A percentile compares a stretch with the other conserved stretches of the same genome.
phyloP scores from a whole-genome alignment of 2,888 invertebrate species.

The Conomelus anceps region DNA sequence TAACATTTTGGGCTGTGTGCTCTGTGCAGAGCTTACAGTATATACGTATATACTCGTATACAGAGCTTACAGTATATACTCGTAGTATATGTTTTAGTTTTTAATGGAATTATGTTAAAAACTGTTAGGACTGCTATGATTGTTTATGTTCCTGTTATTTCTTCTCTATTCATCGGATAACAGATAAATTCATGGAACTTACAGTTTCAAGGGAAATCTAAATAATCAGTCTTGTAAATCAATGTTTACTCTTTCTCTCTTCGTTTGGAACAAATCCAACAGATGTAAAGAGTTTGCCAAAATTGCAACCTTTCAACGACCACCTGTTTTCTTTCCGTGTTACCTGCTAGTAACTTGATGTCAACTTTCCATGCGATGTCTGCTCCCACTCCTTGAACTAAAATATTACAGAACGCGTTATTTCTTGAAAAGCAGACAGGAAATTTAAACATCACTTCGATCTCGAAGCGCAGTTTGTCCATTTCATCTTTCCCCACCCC shows the following conservation, averaged over 20 bases:
- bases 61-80: too few species aligned
- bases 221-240: not conserved
- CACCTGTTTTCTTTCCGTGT: not conserved
- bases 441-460: not conserved
- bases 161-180: not conserved
- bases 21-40: too few species aligned
- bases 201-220: not conserved
- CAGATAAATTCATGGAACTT: not conserved
- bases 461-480: not conserved
- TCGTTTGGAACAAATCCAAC: not conserved
- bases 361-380: not conserved
- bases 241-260: not conserved
- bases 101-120: too few species aligned
- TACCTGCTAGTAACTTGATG: too few species aligned
- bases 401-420: too few species aligned
- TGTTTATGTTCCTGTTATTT: too few species aligned
- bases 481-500: not conserved
- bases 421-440: not conserved
- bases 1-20: too few species aligned
- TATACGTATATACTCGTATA: too few species aligned
- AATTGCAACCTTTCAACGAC: not conserved
- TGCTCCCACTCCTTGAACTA: not conserved
- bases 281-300: not conserved
- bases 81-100: too few species aligned
- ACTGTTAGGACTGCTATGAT: too few species aligned